phyloP scores from a whole-genome alignment of 1,140 invertebrate species.

The Amphibalanus amphitrite region DNA sequence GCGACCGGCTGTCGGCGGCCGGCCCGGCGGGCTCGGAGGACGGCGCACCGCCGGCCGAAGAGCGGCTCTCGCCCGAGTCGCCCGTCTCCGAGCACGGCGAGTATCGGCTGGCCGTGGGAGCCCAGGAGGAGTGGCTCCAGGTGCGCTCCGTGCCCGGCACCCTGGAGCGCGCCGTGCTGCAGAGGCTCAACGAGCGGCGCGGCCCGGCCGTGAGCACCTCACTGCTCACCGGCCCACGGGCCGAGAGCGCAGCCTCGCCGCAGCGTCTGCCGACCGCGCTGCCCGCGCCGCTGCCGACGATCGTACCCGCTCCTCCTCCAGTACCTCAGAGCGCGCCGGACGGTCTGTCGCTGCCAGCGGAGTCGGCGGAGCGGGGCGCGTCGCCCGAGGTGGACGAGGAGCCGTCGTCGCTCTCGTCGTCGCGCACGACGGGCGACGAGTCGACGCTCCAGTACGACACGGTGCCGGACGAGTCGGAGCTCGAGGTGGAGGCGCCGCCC shows the following conservation, averaged over 20 bases:
- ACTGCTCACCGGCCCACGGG: not conserved
- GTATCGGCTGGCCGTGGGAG: not conserved
- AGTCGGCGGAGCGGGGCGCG: too few species aligned
- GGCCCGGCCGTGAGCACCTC: too few species aligned
- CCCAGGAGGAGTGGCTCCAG: not conserved
- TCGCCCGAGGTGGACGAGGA: not conserved
- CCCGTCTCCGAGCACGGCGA: constrained; percentile 18
- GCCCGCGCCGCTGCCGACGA: too few species aligned
- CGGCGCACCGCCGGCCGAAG: too few species aligned
- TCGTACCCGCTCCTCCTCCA: too few species aligned
- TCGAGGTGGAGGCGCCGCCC: not conserved
- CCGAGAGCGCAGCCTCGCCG: not conserved
- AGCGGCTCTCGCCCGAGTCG: constrained; percentile 16
- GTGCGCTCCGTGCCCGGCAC: not conserved
- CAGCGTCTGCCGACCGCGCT: not conserved
- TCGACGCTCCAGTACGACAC: not conserved
- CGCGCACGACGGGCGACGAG: not conserved
- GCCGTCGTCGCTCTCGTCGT: not conserved
- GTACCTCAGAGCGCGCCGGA: not conserved
- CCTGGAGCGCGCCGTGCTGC: not conserved
- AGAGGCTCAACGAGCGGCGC: not conserved
- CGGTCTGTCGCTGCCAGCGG: too few species aligned
- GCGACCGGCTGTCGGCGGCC: not conserved
- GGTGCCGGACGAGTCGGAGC: not conserved
- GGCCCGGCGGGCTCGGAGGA: not conserved